A percentile compares a stretch with the other conserved stretches of the same genome.
Evolutionary conservation across 2,113 vertebrate genomes (phyloP).

Genomic region (Hypocryptadius cinnamomeus): DNA sequence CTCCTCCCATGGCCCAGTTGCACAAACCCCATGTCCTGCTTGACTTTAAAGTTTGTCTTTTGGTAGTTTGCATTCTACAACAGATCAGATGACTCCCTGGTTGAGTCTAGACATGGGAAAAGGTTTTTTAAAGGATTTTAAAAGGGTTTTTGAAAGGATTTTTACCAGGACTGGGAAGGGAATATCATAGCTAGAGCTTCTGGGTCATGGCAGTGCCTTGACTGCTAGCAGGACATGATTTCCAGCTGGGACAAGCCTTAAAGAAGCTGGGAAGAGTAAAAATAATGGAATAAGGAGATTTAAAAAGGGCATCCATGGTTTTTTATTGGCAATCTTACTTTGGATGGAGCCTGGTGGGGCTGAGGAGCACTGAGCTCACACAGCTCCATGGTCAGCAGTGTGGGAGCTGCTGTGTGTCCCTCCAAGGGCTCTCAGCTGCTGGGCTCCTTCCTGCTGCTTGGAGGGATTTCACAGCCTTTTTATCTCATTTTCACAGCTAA

Average conservation of each 20-base stretch:
- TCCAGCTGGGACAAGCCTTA: neutral
- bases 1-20: neutral
- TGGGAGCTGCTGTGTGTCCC: neutral
- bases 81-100: neutral
- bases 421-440: neutral
- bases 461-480: neutral
- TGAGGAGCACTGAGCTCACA: neutral
- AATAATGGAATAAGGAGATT: neutral
- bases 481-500: neutral
- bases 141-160: neutral
- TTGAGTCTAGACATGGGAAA: neutral
- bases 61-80: neutral
- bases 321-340: neutral
- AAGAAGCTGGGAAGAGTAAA: neutral
- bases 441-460: neutral
- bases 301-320: accelerated
- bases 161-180: neutral
- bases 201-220: no score
- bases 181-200: neutral
- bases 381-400: accelerated
- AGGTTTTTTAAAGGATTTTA: neutral
- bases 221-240: accelerated
- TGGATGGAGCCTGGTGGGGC: neutral
- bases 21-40: neutral
- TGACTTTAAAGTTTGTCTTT: neutral